Evolutionary conservation across 2,888 invertebrate genomes (phyloP).

Genomic region (Dusona sp.): DNA sequence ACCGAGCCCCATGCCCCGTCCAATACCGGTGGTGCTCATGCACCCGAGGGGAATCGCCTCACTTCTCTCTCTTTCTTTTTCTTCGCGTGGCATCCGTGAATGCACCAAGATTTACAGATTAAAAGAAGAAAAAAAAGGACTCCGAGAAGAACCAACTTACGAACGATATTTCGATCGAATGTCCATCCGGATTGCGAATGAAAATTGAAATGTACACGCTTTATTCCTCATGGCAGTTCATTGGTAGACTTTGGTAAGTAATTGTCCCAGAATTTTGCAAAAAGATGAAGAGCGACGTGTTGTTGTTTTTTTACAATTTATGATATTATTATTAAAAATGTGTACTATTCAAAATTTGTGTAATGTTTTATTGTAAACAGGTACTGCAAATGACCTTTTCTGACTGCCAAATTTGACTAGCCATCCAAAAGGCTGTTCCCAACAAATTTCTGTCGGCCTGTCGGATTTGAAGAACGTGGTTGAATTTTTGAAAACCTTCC

Average conservation of each 20-base stretch:
- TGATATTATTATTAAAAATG: too few species aligned
- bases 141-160: background rate
- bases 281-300: background rate
- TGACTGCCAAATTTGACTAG: background rate
- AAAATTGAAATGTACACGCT: constrained; percentile 32
- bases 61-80: constrained; percentile 41
- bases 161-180: constrained; percentile 20
- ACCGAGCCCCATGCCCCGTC: constrained; percentile 80
- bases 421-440: background rate
- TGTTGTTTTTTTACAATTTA: too few species aligned
- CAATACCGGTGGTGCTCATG: constrained; percentile 82
- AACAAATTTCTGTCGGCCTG: background rate
- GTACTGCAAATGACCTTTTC: background rate
- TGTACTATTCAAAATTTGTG: too few species aligned
- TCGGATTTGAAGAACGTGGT: background rate
- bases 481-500: background rate
- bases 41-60: constrained; percentile 63
- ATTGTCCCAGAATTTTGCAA: background rate
- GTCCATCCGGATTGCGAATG: constrained; percentile 15
- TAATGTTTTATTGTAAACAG: background rate
- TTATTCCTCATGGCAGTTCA: background rate
- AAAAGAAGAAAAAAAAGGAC: constrained; percentile 29
- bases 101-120: constrained; percentile 51
- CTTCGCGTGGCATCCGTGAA: constrained; percentile 36
- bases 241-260: background rate